A percentile compares a stretch with the other conserved stretches of the same genome.
Evolutionary conservation across 2,113 vertebrate species (phyloP).

Genomic region (Zapus hudsonius): DNA sequence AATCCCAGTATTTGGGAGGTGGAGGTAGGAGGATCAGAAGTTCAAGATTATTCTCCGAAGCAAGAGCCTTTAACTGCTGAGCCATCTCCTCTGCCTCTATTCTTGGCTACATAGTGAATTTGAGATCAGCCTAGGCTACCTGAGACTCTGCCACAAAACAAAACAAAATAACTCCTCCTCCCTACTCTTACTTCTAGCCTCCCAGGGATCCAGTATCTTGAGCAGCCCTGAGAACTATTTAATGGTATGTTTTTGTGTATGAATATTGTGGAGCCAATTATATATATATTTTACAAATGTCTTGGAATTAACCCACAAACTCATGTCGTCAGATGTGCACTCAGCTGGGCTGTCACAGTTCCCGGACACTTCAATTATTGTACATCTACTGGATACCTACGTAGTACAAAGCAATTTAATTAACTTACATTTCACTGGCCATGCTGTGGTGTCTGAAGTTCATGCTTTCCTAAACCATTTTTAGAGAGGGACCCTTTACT

Average conservation of each 20-base stretch:
- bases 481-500: not conserved
- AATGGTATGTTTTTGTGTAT: not conserved
- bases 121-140: not conserved
- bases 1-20: too few relatives aligned
- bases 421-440: not conserved
- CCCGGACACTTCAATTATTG: not conserved
- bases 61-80: too few relatives aligned
- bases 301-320: not conserved
- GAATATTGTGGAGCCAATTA: not conserved
- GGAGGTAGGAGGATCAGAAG: too few relatives aligned
- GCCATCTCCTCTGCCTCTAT: too few relatives aligned
- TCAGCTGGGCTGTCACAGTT: not conserved
- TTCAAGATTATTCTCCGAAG: too few relatives aligned
- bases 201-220: not conserved
- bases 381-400: not conserved
- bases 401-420: not conserved
- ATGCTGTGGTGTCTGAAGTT: not conserved
- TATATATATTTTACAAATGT: not conserved
- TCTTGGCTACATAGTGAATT: not conserved
- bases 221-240: conserved; percentile 6
- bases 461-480: not conserved
- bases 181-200: too few relatives aligned
- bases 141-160: not conserved
- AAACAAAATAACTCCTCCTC: not conserved
- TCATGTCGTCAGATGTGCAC: not conserved